Conservation (phyloP, 2,113 vertebrate species). For the Pterophyllum scalare region DNA sequence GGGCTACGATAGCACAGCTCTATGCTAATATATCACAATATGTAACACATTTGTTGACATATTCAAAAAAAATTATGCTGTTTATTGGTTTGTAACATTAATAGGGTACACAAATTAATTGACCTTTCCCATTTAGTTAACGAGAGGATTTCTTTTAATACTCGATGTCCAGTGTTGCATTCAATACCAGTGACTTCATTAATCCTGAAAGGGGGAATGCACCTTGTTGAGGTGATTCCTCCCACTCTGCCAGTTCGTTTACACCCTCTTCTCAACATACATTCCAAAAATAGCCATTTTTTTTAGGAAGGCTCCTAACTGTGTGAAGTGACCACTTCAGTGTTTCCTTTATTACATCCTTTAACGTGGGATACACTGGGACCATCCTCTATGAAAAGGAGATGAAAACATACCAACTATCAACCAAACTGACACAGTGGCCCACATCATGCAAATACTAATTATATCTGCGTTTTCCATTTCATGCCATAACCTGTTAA, state of each 20-base stretch:
- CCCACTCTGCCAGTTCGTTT: too few relatives aligned
- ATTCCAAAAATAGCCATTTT: rapidly evolving
- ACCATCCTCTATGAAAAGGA: background rate
- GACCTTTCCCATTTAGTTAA: too few relatives aligned
- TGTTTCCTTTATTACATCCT: background rate
- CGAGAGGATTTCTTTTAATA: too few relatives aligned
- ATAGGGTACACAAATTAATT: background rate
- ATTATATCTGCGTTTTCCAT: too few relatives aligned
- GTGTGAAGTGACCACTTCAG: background rate
- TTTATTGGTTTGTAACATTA: background rate
- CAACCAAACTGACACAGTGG: too few relatives aligned
- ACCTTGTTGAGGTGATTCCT: too few relatives aligned
- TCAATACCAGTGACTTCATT: too few relatives aligned
- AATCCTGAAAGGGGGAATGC: too few relatives aligned
- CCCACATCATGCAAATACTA: too few relatives aligned
- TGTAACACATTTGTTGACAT: background rate
- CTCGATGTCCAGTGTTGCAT: too few relatives aligned
- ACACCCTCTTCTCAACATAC: background rate
- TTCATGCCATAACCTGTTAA: too few relatives aligned
- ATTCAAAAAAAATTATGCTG: background rate
- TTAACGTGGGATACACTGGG: background rate
- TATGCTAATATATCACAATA: background rate
- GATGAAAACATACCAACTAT: background rate
- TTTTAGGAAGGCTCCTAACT: rapidly evolving
- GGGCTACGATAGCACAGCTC: background rate